Conservation (phyloP, 1,140 invertebrate genomes). For the Lasioglossum albipes region DNA sequence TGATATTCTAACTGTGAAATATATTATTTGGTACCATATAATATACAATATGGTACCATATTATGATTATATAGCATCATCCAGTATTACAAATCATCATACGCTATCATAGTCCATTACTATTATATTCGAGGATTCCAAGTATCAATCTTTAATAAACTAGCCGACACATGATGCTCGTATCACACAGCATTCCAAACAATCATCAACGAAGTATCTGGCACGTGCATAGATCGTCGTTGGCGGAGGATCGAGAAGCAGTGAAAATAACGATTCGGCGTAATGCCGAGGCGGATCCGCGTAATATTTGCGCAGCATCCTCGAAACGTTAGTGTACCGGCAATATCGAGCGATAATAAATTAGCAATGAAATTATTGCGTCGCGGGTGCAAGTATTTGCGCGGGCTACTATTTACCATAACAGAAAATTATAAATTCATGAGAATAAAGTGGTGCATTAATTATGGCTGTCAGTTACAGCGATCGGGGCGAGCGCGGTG, state of each 20-base stretch:
- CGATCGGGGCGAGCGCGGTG: not conserved
- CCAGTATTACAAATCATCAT: too few species aligned
- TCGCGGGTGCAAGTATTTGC: slow-evolving; percentile 19
- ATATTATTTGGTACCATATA: too few species aligned
- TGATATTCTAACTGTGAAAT: too few species aligned
- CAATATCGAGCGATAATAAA: slow-evolving; percentile 30
- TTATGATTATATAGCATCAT: too few species aligned
- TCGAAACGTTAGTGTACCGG: not conserved
- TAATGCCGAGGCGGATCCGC: not conserved
- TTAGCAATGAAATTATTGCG: slow-evolving; percentile 33
- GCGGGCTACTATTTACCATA: not conserved
- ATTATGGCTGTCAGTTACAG: slow-evolving; percentile 14
- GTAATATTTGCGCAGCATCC: slow-evolving; percentile 7
- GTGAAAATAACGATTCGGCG: not conserved
- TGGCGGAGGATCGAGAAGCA: not conserved
- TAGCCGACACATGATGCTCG: too few species aligned
- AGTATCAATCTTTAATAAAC: too few species aligned
- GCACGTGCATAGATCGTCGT: not conserved
- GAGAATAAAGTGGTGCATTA: slow-evolving; percentile 23
- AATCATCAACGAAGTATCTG: not conserved
- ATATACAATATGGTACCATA: too few species aligned
- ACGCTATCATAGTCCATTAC: too few species aligned
- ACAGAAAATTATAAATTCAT: slow-evolving; percentile 37
- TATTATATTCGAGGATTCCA: too few species aligned
- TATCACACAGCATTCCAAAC: too few species aligned